Percentiles rank a stretch among this genome's conserved stretches.
phyloP scores from a whole-genome alignment of 2,113 vertebrate species.

The Lycaon pictus region DNA sequence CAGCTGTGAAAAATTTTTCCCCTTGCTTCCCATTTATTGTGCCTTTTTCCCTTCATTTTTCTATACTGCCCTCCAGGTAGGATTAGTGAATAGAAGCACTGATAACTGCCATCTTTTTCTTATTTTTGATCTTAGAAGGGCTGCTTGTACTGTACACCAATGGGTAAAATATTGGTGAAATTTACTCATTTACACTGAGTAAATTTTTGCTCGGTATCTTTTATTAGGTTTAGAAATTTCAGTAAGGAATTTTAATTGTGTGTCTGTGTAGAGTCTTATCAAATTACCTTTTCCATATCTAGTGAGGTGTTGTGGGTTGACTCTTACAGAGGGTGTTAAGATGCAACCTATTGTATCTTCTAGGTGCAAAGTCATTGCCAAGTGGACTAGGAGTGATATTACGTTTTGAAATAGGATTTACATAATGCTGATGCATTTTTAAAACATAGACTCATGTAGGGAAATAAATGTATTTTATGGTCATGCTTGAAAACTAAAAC shows the following conservation, averaged over 20 bases:
- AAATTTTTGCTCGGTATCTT: background rate
- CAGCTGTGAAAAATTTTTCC: background rate
- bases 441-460: background rate
- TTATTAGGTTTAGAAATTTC: constrained; percentile 19
- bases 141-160: background rate
- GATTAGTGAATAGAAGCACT: background rate
- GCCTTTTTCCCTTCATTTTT: background rate
- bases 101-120: background rate
- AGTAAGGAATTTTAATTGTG: background rate
- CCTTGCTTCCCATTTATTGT: background rate
- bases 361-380: background rate
- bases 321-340: background rate
- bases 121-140: background rate
- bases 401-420: constrained; percentile 58
- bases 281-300: background rate
- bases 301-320: background rate
- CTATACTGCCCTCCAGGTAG: background rate
- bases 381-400: background rate
- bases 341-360: background rate
- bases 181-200: background rate
- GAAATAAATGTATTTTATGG: background rate
- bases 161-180: background rate
- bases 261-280: constrained; percentile 6
- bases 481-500: background rate
- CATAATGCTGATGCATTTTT: background rate